Percentiles rank a stretch among this genome's conserved stretches.
phyloP scores from a whole-genome alignment of 1,140 invertebrate species.

The Plodia interpunctella region DNA sequence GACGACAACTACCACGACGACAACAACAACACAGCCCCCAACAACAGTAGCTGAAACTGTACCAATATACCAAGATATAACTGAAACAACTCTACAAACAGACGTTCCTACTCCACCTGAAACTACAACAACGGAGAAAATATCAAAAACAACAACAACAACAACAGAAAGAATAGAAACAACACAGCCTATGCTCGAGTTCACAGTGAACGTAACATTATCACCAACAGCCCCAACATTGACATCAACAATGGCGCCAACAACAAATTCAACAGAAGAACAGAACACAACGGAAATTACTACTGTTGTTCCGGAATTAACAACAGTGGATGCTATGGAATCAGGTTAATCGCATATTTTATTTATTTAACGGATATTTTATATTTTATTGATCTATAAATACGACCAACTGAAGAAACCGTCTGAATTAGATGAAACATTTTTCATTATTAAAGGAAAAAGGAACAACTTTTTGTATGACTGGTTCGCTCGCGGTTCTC shows the following conservation, averaged over 20 bases:
- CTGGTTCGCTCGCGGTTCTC: too few species aligned
- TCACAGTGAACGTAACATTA: conserved; percentile 51
- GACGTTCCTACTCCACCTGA: conserved; percentile 11
- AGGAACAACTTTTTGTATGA: too few species aligned
- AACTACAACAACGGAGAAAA: conserved; percentile 14
- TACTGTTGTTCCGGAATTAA: conserved; percentile 17
- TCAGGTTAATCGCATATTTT: background rate
- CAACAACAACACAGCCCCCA: conserved; percentile 26
- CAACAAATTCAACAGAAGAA: conserved; percentile 29
- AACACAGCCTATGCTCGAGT: conserved; percentile 36
- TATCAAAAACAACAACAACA: conserved; percentile 16
- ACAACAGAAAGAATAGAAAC: conserved; percentile 16
- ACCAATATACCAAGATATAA: background rate
- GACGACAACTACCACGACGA: conserved; percentile 32
- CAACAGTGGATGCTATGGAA: background rate
- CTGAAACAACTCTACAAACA: conserved; percentile 15
- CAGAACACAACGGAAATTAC: conserved; percentile 25
- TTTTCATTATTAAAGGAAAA: too few species aligned
- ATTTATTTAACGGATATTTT: too few species aligned
- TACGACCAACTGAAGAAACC: too few species aligned
- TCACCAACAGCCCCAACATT: conserved; percentile 46
- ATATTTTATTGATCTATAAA: too few species aligned
- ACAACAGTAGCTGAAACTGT: conserved; percentile 19
- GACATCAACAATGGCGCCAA: conserved; percentile 23
- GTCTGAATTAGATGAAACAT: too few species aligned